These are phyloP conservation scores for Trachops cirrhosus DNA, from an alignment of 2,797 vertebrate genomes.

Conservation along the genomic window DNA sequence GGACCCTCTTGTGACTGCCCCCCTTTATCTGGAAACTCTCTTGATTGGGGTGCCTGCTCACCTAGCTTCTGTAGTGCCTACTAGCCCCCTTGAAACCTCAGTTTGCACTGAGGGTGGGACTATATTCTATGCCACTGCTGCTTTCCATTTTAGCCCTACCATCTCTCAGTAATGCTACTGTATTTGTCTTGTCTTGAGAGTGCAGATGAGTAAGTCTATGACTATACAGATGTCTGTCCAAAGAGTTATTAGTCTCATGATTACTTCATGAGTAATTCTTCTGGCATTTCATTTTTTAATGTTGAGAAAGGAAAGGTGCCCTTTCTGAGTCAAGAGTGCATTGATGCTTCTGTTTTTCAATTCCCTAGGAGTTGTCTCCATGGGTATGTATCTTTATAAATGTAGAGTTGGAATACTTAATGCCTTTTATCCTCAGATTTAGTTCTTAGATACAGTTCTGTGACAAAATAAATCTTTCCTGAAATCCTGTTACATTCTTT, in stretches of 20 bases:
- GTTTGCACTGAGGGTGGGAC: not conserved
- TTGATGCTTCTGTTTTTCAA: not conserved
- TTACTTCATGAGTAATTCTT: not conserved
- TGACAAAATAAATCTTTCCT: not conserved
- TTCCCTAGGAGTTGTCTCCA: not conserved
- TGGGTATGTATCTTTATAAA: not conserved
- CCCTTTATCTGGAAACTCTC: not conserved
- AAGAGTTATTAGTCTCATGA: not conserved
- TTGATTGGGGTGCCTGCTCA: not conserved
- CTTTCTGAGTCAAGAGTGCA: not conserved
- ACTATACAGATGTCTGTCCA: not conserved
- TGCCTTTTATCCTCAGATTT: not conserved
- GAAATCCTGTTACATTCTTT: not conserved
- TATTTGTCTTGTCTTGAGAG: not conserved
- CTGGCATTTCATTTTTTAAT: not conserved
- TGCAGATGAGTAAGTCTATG: not conserved
- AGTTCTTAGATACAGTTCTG: not conserved
- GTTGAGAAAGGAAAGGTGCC: not conserved
- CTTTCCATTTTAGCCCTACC: not conserved
- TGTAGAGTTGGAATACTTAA: not conserved
- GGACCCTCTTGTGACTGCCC: not conserved
- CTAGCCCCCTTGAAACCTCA: not conserved
- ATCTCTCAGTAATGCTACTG: not conserved
- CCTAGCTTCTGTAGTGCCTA: not conserved
- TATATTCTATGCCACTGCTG: accelerated